These are phyloP conservation scores for Upupa epops DNA, from an alignment of 2,113 vertebrate genomes.

Conservation along the genomic window DNA sequence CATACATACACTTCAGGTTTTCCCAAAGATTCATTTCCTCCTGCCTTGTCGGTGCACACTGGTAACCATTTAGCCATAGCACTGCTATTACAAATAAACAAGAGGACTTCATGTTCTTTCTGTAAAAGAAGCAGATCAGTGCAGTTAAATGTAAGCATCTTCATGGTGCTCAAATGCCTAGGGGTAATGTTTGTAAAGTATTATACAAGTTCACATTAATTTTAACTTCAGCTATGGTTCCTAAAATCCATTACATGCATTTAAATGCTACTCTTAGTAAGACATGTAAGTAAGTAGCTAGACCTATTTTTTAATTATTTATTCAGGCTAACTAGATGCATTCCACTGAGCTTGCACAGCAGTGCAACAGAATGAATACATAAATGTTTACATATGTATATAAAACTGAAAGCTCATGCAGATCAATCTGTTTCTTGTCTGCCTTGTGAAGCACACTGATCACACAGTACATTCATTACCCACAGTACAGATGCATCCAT, in stretches of 20 bases:
- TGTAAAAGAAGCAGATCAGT: neutral
- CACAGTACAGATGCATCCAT: neutral
- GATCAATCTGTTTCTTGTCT: neutral
- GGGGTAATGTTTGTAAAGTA: neutral
- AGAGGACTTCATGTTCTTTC: conserved; percentile 77
- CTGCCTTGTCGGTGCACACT: conserved; percentile 62
- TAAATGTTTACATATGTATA: neutral
- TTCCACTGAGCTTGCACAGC: neutral
- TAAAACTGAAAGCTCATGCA: neutral
- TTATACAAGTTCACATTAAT: neutral
- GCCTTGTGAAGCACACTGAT: neutral
- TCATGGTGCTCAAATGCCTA: neutral
- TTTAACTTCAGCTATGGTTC: neutral
- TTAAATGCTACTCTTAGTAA: neutral
- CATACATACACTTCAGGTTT: conserved; percentile 77
- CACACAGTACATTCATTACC: neutral
- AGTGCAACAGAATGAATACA: neutral
- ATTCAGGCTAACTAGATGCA: neutral
- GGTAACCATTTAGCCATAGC: conserved; percentile 64
- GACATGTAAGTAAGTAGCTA: neutral
- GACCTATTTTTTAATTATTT: neutral
- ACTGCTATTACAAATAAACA: conserved; percentile 67
- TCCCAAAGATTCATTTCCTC: conserved; percentile 57
- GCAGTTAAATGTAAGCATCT: neutral
- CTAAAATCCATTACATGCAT: neutral